phyloP scores from a whole-genome alignment of 2,888 invertebrate genomes.

The Globia sparganii region DNA sequence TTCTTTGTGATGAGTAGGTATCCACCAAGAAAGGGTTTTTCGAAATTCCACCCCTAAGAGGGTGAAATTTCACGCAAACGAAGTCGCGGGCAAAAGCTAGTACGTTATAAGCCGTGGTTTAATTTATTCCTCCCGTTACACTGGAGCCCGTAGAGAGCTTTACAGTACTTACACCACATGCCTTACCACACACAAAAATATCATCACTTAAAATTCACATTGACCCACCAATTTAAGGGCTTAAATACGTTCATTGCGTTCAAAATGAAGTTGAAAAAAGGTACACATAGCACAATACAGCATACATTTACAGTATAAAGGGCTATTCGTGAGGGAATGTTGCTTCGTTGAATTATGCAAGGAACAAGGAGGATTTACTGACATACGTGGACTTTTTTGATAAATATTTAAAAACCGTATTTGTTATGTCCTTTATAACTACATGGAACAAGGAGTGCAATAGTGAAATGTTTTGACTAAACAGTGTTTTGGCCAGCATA shows the following conservation, averaged over 20 bases:
- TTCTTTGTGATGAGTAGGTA: too few species aligned
- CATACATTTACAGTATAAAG: constrained; percentile 70
- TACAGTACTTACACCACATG: not conserved
- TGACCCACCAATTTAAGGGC: constrained; percentile 43
- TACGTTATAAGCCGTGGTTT: not conserved
- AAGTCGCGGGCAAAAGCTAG: too few species aligned
- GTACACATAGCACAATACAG: constrained; percentile 53
- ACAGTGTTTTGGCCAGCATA: not conserved
- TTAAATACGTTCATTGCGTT: constrained; percentile 56
- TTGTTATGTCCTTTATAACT: not conserved
- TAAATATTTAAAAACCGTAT: constrained; percentile 53
- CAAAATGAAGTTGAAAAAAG: constrained; percentile 69
- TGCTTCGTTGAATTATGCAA: constrained; percentile 77
- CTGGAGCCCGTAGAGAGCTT: not conserved
- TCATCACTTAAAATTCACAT: constrained; percentile 42
- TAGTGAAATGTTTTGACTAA: constrained; percentile 5
- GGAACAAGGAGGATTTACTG: constrained; percentile 68
- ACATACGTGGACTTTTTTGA: constrained; percentile 55
- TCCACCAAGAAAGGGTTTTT: too few species aligned
- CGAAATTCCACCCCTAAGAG: too few species aligned
- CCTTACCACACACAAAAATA: not conserved
- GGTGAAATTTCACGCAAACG: too few species aligned
- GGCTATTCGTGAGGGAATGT: constrained; percentile 76
- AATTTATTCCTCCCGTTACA: not conserved
- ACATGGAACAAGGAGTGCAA: not conserved